Evolutionary conservation across 2,888 invertebrate genomes (phyloP).

Genomic region (Pycnomerus fuliginosus): DNA sequence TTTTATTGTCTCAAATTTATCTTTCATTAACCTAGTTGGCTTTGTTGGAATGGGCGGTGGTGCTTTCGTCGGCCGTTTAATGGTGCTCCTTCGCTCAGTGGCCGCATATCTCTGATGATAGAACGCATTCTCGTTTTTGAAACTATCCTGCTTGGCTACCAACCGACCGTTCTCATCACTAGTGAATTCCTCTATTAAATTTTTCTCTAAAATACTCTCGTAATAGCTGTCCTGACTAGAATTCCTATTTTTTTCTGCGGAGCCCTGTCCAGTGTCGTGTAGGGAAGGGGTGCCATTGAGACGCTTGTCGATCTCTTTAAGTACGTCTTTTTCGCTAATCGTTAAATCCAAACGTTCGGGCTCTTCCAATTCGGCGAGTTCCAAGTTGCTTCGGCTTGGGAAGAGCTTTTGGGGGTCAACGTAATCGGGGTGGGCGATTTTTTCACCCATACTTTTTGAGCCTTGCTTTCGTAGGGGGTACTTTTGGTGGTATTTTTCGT

Average conservation of each 20-base stretch:
- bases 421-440: constrained; percentile 86
- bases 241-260: constrained; percentile 27
- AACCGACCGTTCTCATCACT: constrained; percentile 40
- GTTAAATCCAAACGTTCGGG: constrained; percentile 44
- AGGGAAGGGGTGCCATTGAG: constrained; percentile 26
- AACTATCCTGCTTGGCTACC: constrained; percentile 42
- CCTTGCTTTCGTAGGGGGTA: constrained; percentile 71
- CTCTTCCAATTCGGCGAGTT: constrained; percentile 28
- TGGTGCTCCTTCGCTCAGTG: constrained; percentile 11
- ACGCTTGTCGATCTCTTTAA: constrained; percentile 46
- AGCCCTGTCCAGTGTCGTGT: constrained; percentile 9
- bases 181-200: constrained; percentile 44
- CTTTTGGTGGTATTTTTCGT: constrained; percentile 47
- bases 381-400: constrained; percentile 30
- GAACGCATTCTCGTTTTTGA: constrained; percentile 30
- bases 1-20: constrained; percentile 1
- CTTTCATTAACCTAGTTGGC: constrained; percentile 48
- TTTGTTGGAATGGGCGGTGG: constrained; percentile 69
- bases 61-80: constrained; percentile 52
- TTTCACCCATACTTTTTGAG: constrained; percentile 79
- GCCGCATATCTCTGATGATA: constrained; percentile 17
- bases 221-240: constrained; percentile 51
- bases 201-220: constrained; percentile 47
- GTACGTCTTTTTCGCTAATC: constrained; percentile 49
- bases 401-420: constrained; percentile 75